phyloP scores from a whole-genome alignment of 2,888 invertebrate species.

The Hyppa rectilinea region DNA sequence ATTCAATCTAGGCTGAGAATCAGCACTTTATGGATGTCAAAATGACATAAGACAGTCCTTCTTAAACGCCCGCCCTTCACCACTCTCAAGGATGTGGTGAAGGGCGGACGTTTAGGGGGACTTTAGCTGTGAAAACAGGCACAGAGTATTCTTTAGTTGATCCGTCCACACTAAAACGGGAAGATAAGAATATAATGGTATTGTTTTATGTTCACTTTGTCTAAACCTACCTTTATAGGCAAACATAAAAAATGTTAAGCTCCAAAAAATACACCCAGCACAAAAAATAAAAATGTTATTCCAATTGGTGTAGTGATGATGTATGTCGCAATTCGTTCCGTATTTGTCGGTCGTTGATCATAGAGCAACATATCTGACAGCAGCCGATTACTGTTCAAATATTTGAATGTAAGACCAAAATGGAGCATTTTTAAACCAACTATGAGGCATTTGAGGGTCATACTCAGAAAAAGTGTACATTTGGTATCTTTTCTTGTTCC shows the following conservation, averaged over 20 bases:
- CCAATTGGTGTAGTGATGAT: constrained; percentile 33
- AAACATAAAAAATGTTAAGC: background rate
- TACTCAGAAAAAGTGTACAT: no score
- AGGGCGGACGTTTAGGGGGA: no score
- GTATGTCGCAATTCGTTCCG: constrained; percentile 19
- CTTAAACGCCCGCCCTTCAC: background rate
- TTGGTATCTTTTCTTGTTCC: no score
- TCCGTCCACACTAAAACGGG: no score
- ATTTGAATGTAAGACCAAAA: constrained; percentile 13
- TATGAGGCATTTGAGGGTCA: background rate
- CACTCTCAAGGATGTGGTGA: no score
- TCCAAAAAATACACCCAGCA: background rate
- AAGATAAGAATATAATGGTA: background rate
- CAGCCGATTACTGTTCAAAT: constrained; percentile 7
- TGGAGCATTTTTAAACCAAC: constrained; percentile 9
- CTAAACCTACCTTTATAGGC: background rate
- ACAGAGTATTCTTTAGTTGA: no score
- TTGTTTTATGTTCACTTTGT: background rate
- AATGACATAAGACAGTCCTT: background rate
- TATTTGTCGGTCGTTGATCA: constrained; percentile 14
- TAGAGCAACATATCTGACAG: constrained; percentile 10
- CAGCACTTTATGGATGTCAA: no score
- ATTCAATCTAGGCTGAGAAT: no score
- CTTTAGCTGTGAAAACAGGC: background rate
- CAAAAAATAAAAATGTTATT: constrained; percentile 22